phyloP scores from a whole-genome alignment of 2,797 vertebrate genomes.

The Cossypha niveicapilla region DNA sequence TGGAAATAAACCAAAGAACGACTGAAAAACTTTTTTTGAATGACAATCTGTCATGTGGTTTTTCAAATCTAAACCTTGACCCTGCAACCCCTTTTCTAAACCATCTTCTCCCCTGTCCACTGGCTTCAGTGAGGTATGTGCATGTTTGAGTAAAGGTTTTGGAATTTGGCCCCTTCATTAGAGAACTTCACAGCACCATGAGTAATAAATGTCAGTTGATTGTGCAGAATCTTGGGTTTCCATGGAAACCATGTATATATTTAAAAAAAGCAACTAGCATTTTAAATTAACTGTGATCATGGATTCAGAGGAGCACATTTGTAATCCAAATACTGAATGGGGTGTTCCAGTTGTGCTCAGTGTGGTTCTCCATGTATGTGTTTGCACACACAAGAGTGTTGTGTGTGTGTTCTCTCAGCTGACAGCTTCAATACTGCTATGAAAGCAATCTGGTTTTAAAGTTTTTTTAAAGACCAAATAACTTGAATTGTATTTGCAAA shows the following conservation, averaged over 20 bases:
- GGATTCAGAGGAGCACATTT: not conserved
- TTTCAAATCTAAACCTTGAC: conserved; percentile 12
- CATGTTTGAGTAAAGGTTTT: not conserved
- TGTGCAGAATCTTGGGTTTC: conserved; percentile 29
- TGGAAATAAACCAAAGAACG: conserved; percentile 63
- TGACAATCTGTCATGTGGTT: conserved; percentile 52
- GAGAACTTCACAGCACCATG: conserved; percentile 41
- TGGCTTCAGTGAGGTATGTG: not conserved
- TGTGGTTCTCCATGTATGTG: not conserved
- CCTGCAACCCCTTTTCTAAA: conserved; percentile 20
- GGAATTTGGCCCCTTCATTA: conserved; percentile 17
- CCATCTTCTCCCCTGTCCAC: not conserved
- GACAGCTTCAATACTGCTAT: conserved; percentile 36
- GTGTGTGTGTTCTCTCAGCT: conserved; percentile 19
- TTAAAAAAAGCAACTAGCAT: not conserved
- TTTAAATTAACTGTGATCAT: conserved; percentile 51
- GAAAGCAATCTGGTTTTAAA: conserved; percentile 55
- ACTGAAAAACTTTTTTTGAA: conserved; percentile 29
- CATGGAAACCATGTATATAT: conserved; percentile 9
- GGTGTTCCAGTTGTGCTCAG: conserved; percentile 31
- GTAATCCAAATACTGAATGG: not conserved
- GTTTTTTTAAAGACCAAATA: conserved; percentile 46
- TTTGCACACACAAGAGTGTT: not conserved
- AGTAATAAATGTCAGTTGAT: conserved; percentile 42
- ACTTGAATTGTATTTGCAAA: conserved; percentile 56